Evolutionary conservation across 2,888 invertebrate species (phyloP).

Genomic region (Spodoptera picta): DNA sequence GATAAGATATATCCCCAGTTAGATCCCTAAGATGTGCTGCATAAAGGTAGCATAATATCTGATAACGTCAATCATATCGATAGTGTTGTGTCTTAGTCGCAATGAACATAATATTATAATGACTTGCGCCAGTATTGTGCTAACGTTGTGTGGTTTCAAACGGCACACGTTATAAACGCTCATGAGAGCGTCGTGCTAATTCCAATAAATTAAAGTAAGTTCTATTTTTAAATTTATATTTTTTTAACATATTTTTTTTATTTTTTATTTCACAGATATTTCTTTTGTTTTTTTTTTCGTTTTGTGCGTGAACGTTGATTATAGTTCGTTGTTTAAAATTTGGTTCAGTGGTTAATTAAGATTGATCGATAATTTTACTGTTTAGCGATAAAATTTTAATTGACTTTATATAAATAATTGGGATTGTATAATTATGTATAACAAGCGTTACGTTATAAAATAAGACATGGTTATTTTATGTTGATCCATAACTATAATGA

Average conservation of each 20-base stretch:
- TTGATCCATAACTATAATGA: no score
- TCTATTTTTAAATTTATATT: constrained; percentile 1
- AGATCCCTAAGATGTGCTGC: constrained; percentile 22
- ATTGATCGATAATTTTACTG: no score
- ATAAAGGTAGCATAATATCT: constrained; percentile 20
- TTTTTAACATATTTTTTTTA: constrained; percentile 4
- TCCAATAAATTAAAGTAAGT: constrained; percentile 19
- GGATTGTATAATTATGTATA: no score
- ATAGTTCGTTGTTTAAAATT: no score
- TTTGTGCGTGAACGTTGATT: neutral
- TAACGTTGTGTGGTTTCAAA: constrained; percentile 32
- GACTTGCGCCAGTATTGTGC: constrained; percentile 9
- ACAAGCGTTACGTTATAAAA: no score
- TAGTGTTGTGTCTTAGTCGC: constrained; percentile 24
- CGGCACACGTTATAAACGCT: constrained; percentile 19
- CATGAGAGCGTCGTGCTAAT: constrained; percentile 14
- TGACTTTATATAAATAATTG: no score
- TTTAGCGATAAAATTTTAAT: no score
- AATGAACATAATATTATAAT: constrained; percentile 45
- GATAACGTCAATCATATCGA: constrained; percentile 57
- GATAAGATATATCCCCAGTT: constrained; percentile 2
- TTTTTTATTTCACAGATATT: neutral
- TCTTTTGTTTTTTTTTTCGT: neutral
- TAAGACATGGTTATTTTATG: no score
- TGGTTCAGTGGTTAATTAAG: neutral